These are phyloP conservation scores for Ptilonorhynchus violaceus DNA, from an alignment of 2,113 vertebrate genomes.

Conservation along the genomic window DNA sequence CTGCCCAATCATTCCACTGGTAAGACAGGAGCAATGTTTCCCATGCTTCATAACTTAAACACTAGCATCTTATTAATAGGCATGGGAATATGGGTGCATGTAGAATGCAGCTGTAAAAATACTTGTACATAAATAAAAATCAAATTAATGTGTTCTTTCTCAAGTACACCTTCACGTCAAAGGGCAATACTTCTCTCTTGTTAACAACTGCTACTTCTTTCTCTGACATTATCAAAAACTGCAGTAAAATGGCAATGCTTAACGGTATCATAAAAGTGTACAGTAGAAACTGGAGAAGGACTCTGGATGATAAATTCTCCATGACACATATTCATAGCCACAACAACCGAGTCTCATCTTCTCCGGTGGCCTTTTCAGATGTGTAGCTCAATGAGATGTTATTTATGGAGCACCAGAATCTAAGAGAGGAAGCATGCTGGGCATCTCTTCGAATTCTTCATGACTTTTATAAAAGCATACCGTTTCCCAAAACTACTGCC, in stretches of 20 bases:
- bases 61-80: not conserved
- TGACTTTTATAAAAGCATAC: not conserved
- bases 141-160: not conserved
- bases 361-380: not conserved
- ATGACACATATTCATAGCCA: not conserved
- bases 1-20: not conserved
- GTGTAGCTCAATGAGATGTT: not conserved
- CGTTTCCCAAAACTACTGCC: not conserved
- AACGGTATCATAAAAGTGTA: not conserved
- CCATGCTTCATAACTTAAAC: not conserved
- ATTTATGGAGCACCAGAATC: slow-evolving; percentile 4
- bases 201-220: not conserved
- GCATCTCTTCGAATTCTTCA: not conserved
- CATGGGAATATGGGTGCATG: not conserved
- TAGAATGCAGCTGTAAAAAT: slow-evolving; percentile 38
- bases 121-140: not conserved
- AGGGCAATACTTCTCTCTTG: not conserved
- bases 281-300: not conserved
- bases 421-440: not conserved
- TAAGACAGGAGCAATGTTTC: not conserved
- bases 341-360: not conserved
- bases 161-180: not conserved
- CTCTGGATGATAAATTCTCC: not conserved
- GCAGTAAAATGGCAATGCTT: not conserved
- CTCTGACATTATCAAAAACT: not conserved